These are phyloP conservation scores for Pristis pectinata DNA, from an alignment of 2,797 vertebrate genomes.

Conservation along the genomic window DNA sequence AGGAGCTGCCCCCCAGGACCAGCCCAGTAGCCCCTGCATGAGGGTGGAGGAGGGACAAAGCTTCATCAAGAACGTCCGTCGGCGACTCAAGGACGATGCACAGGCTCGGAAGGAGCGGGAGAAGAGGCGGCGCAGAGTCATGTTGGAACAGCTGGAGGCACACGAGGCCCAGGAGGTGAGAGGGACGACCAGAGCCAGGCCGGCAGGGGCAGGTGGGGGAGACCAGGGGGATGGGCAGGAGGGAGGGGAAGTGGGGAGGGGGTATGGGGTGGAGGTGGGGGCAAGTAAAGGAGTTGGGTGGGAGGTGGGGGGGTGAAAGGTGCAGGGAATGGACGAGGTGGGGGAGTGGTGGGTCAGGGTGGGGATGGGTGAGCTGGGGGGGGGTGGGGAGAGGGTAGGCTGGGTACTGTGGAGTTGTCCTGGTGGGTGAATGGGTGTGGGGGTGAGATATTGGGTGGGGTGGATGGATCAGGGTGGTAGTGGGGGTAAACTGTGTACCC, in stretches of 20 bases:
- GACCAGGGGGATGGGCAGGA: too few relatives aligned
- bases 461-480: too few relatives aligned
- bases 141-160: conserved; percentile 72
- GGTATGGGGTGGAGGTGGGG: too few relatives aligned
- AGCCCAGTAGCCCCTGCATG: neutral
- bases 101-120: conserved; percentile 66
- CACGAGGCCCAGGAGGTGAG: conserved; percentile 76
- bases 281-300: conserved; percentile 61
- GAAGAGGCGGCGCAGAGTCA: conserved; percentile 66
- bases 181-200: neutral
- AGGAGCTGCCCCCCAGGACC: neutral
- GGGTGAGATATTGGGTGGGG: too few relatives aligned
- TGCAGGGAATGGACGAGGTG: neutral
- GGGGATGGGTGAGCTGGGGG: neutral
- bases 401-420: neutral
- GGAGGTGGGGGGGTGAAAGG: neutral
- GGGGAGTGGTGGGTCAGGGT: neutral
- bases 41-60: neutral
- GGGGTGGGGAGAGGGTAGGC: too few relatives aligned
- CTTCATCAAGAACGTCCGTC: conserved; percentile 75
- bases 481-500: neutral
- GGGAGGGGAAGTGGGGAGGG: too few relatives aligned
- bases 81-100: conserved; percentile 66
- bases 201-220: too few relatives aligned
- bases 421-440: too few relatives aligned